These are phyloP conservation scores for Sinhomidia bicolor DNA, from an alignment of 2,888 invertebrate species.

Conservation along the genomic window DNA sequence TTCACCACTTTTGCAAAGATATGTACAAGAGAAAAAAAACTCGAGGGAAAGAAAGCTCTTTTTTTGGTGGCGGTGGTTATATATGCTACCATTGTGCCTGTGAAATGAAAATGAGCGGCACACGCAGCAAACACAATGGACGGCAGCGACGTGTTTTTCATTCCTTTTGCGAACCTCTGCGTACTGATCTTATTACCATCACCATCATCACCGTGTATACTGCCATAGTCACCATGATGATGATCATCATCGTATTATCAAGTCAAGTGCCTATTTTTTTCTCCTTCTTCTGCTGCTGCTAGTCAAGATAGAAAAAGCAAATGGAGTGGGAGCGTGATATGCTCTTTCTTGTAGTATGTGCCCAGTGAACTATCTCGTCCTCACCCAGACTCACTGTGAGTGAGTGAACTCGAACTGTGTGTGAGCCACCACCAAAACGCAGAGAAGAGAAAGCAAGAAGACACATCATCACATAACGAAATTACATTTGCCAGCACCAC, in stretches of 20 bases:
- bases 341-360: too few relatives aligned
- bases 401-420: background rate
- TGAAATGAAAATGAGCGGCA: constrained; percentile 43
- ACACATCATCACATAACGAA: constrained; percentile 61
- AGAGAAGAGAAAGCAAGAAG: background rate
- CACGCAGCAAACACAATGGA: constrained; percentile 44
- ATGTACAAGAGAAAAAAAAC: background rate
- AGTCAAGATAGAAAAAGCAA: constrained; percentile 29
- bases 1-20: background rate
- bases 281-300: too few relatives aligned
- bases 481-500: constrained; percentile 46
- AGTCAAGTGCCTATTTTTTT: constrained; percentile 48
- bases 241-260: constrained; percentile 33
- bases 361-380: too few relatives aligned
- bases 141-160: constrained; percentile 23
- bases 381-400: too few relatives aligned
- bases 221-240: too few relatives aligned
- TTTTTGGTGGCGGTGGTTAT: too few relatives aligned
- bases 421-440: background rate
- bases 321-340: constrained; percentile 22
- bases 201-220: constrained; percentile 1
- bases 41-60: too few relatives aligned
- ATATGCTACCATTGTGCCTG: background rate
- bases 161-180: constrained; percentile 14
- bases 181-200: constrained; percentile 49